Base-by-base conservation (phyloP, 2,113 vertebrate genomes). In the Brachyhypopomus occidentalis region DNA sequence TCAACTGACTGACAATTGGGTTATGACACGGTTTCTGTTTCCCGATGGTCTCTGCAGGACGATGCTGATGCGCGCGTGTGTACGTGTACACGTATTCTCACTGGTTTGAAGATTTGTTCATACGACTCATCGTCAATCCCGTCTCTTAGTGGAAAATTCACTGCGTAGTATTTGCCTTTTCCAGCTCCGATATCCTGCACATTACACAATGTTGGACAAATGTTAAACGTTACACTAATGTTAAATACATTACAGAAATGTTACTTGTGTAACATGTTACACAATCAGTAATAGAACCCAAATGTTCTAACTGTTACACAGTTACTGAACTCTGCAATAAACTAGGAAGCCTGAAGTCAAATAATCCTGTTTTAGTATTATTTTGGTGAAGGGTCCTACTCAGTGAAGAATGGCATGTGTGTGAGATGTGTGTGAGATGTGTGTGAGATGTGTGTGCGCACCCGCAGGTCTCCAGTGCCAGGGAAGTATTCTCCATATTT, bases 401-500 rank as follows among this genome's bases (percentile, higher is more conserved):
- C 96, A 90, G 20, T 74, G 52, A 19, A 17, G n/a, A n/a, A n/a
- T n/a, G n/a, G n/a, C n/a, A 17, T 12, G 56, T 58, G 0, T 58
- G 20, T 2, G 20, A 19, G 5, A 1, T 58, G 56, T 58, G 58
- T 91, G 20, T 74, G 52, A 19, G 27, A 17, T 12, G 56, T 58
- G 0, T 58, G 20, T 2, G 20, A 19, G 5, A 1, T 58, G 56
- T 58, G 58, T 60, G 63, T 17, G n/a, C 19, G 22, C 64, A 77
- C 75, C 75, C 75, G 60, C 60, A 99, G 92, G 88, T 99, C 97
- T 79, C 97, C 97, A 4, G 97, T 99, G 79, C 97, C 97, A 0
- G 97, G 97, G 91, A 99, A 99, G 92, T 99, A 99, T 48, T 99
- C 97, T 73, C 97, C 97, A 0, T 99, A 99, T 83, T 99, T 99